Base-by-base conservation (phyloP, 2,113 vertebrate genomes). In the Brachypodius melanocephalos region DNA sequence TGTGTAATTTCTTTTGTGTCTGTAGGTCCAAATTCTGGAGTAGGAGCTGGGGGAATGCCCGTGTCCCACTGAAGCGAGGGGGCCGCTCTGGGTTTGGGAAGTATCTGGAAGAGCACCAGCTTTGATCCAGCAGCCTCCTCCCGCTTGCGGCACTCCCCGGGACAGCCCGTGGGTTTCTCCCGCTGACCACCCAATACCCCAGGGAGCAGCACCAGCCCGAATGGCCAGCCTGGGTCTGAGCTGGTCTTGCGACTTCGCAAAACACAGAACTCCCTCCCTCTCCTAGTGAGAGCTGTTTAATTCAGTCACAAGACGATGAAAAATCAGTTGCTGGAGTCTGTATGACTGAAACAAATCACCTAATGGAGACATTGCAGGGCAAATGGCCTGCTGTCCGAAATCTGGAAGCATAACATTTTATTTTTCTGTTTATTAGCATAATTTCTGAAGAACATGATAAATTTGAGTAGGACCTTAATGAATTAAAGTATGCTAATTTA, bases 121-220 rank as follows among this genome's bases (percentile, higher is more conserved):
- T 25, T 9, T n/a, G 32, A 5, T 15, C 17, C 46, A 38, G 1
- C 13, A 31, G 49, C 28, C n/a, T 43, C 10, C 12, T 42, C 20
- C n/a, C 5, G 17, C 42, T 17, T 36, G 31, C 38, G 21, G n/a
- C 51, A 2, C 29, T 22, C 29, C 0, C 8, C 3, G 7, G 10
- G 10, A 3, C n/a, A 21, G 38, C 12, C 28, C 2, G 0, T 5
- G 42, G 12, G 28, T 42, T n/a, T 9, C 29, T 16, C 5, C 36
- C 24, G 1, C 49, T 7, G 40, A 6, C 10, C 29, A 2, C 36
- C 25, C 55, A 1, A 4, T 7, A 28, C 3, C 36, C 29, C 36
- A 2, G 63, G 57, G 32, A 85, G 26, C 71, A 29, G 19, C 3
- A 2, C 9, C 22, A 12, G 34, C 83, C 26, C 10, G 14, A 24